Percentiles rank a stretch among this genome's conserved stretches.
These are phyloP conservation scores for Tribolium freemani DNA, from an alignment of 2,888 invertebrate genomes.

Conservation along the genomic window DNA sequence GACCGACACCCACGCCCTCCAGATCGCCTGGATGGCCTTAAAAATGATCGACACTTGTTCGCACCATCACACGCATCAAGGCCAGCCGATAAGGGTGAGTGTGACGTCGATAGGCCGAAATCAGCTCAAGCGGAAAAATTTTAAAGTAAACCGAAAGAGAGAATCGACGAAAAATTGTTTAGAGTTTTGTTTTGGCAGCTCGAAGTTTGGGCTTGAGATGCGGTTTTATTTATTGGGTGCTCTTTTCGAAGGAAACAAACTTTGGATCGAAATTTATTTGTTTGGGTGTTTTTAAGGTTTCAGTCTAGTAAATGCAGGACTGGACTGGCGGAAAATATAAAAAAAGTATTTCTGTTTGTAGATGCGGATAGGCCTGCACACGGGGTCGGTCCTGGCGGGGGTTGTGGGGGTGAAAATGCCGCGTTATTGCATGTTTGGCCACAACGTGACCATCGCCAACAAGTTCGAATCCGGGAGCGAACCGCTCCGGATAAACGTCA, in stretches of 20 bases:
- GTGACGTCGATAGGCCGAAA: no score
- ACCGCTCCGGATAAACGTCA: conserved; percentile 91
- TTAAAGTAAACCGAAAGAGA: neutral
- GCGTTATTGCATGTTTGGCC: conserved; percentile 94
- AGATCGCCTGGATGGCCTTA: conserved; percentile 96
- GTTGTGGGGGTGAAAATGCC: conserved; percentile 96
- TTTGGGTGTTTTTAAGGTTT: no score
- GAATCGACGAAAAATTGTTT: neutral
- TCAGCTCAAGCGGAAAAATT: neutral
- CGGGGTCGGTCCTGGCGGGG: conserved; percentile 93
- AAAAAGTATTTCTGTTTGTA: conserved; percentile 62
- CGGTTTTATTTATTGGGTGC: neutral
- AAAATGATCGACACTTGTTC: conserved; percentile 94
- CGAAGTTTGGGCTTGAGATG: neutral
- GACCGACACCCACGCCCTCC: conserved; percentile 90
- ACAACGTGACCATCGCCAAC: conserved; percentile 95
- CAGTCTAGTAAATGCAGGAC: no score
- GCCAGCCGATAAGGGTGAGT: conserved; percentile 88
- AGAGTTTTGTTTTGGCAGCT: neutral
- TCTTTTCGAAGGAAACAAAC: neutral
- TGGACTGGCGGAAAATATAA: no score
- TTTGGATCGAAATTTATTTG: no score
- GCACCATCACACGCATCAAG: conserved; percentile 90
- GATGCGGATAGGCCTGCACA: conserved; percentile 97
- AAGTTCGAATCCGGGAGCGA: conserved; percentile 96